A percentile compares a stretch with the other conserved stretches of the same genome.
Conservation (phyloP, 2,797 vertebrate genomes). For the Euphonia xanthogaster region DNA sequence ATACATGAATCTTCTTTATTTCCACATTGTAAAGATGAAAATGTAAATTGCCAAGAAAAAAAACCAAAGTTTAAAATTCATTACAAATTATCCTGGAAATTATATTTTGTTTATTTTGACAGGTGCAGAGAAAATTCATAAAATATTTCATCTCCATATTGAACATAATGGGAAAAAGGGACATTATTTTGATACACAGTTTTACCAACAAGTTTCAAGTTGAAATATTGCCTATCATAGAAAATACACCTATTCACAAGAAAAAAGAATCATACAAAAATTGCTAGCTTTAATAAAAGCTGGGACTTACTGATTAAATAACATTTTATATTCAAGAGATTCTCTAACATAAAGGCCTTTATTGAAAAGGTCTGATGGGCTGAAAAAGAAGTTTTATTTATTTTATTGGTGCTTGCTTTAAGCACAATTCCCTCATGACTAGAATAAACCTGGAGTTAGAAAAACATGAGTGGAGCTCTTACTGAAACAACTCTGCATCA, state of each 20-base stretch:
- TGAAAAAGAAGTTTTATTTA: constrained; percentile 54
- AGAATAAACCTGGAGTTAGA: constrained; percentile 47
- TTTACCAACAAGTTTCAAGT: constrained; percentile 45
- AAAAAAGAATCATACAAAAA: constrained; percentile 12
- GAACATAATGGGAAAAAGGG: constrained; percentile 7
- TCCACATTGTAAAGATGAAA: not conserved
- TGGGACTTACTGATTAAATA: constrained; percentile 47
- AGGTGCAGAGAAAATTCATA: not conserved
- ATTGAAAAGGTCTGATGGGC: constrained; percentile 31
- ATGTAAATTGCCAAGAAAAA: not conserved
- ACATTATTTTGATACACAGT: constrained; percentile 45
- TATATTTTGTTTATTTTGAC: constrained; percentile 55
- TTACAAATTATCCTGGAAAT: constrained; percentile 46
- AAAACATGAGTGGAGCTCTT: constrained; percentile 40
- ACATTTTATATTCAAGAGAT: constrained; percentile 50
- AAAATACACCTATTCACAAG: constrained; percentile 39
- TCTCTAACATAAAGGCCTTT: constrained; percentile 31
- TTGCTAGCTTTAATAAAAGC: constrained; percentile 41
- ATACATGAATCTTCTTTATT: constrained; percentile 13
- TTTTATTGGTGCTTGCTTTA: constrained; percentile 42
- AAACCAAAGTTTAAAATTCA: constrained; percentile 15
- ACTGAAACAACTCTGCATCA: constrained; percentile 43
- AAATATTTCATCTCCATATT: constrained; percentile 32
- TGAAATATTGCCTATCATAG: constrained; percentile 39
- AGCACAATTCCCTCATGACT: constrained; percentile 33